Evolutionary conservation across 2,113 vertebrate genomes (phyloP).

Genomic region (Pelodiscus sinensis): DNA sequence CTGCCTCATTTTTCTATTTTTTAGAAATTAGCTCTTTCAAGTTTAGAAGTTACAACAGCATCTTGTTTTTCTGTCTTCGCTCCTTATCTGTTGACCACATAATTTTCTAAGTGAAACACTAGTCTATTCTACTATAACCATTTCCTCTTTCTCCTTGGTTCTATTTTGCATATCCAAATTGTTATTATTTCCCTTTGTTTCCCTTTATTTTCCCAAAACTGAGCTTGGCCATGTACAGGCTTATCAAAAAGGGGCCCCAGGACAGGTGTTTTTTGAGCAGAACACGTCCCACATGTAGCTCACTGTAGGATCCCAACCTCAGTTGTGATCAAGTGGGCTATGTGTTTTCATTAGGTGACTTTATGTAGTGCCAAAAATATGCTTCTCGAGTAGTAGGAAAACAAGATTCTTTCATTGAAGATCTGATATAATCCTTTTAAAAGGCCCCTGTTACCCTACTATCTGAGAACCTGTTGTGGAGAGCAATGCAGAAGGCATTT

Average conservation of each 20-base stretch:
- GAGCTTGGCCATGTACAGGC: neutral
- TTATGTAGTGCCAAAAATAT: neutral
- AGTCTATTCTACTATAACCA: neutral
- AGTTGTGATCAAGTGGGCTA: neutral
- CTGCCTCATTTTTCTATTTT: neutral
- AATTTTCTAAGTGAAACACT: neutral
- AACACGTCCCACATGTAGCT: neutral
- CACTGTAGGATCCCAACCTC: neutral
- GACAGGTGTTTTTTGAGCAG: neutral
- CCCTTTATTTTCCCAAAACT: accelerated
- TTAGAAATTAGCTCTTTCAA: neutral
- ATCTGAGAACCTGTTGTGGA: accelerated
- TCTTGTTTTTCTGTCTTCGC: neutral
- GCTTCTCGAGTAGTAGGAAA: accelerated
- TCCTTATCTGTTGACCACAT: accelerated
- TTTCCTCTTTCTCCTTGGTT: neutral
- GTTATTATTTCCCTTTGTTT: neutral
- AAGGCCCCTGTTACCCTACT: accelerated
- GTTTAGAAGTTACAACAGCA: neutral
- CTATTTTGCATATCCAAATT: neutral
- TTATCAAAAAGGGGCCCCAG: neutral
- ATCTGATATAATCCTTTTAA: neutral
- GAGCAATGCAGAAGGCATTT: neutral
- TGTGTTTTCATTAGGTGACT: neutral
- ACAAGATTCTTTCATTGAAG: neutral